Conservation (phyloP, 2,797 vertebrate genomes). For the Gymnoscopelus braueri region DNA sequence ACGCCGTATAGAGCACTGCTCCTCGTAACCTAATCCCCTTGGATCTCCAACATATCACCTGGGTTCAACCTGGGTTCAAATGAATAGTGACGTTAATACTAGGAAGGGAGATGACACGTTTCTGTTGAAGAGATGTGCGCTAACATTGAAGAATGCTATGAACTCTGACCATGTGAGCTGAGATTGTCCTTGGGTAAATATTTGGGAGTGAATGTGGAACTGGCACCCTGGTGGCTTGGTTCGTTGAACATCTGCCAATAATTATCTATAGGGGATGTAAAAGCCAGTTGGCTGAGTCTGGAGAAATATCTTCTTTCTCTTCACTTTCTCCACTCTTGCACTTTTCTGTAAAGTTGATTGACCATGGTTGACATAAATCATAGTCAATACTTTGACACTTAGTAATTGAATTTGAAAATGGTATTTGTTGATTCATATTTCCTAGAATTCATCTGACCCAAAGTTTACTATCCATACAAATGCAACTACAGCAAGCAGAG, state of each 20-base stretch:
- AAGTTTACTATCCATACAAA: slow-evolving; percentile 61
- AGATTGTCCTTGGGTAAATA: slow-evolving; percentile 33
- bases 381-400: slow-evolving; percentile 44
- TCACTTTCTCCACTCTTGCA: slow-evolving; percentile 27
- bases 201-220: slow-evolving; percentile 17
- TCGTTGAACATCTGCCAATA: slow-evolving; percentile 21
- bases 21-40: slow-evolving; percentile 40
- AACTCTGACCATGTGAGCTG: slow-evolving; percentile 39
- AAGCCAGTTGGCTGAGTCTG: slow-evolving; percentile 19
- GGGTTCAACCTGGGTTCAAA: slow-evolving; percentile 25
- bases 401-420: slow-evolving; percentile 56
- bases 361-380: slow-evolving; percentile 42
- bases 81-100: neutral
- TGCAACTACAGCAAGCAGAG: slow-evolving; percentile 43
- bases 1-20: slow-evolving; percentile 43
- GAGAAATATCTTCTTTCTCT: slow-evolving; percentile 27
- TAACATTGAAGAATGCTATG: slow-evolving; percentile 44
- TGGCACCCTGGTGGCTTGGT: slow-evolving; percentile 13
- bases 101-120: neutral
- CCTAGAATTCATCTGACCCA: slow-evolving; percentile 60
- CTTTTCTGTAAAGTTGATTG: slow-evolving; percentile 49
- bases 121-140: slow-evolving; percentile 16
- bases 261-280: slow-evolving; percentile 18
- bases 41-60: slow-evolving; percentile 29
- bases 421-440: slow-evolving; percentile 63